Base-by-base conservation (phyloP, 2,113 vertebrate species). In the Xyliphius kryptos region DNA sequence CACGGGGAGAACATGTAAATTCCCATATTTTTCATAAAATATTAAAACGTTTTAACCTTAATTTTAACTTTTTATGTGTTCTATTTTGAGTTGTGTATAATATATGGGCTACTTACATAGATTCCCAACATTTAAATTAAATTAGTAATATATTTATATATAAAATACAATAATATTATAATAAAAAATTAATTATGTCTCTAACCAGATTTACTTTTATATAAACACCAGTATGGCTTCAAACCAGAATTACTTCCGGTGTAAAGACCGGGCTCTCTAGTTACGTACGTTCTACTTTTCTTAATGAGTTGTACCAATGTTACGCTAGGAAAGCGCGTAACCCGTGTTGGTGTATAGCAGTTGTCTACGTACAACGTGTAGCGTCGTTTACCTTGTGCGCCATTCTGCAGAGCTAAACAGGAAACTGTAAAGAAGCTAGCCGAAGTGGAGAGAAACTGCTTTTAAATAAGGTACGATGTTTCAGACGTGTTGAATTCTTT, bases 351-450 rank as follows among this genome's bases (percentile, higher is more conserved):
- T 49, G 73, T 44, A 71, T 74, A 9, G 17, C 5, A 9, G 16
- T n/a, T 36, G 8, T 38, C 3, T 65, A 51, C 61, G 69, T 63
- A 68, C 73, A 71, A 71, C 73, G 73, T 74, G 69, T 38, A 44
- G 46, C 6, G 48, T 52, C n/a, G 57, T 58, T 56, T 41, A 56
- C 13, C 37, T 19, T 20, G 37, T 61, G 61, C 73, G 65, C 69
- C 73, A 74, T 74, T 71, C 73, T 20, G 66, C 48, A 54, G 55
- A 70, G 14, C 58, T n/a, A n/a, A n/a, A n/a, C 57, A 62, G 48
- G 19, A 44, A 58, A 54, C 61, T 20, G 2, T 19, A 8, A 26
- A 9, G 15, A 10, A 57, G 44, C 17, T 19, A 5, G 21, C 21
- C 46, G 52, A 5, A 51, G 56, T 70, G 65, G 53, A 43, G 15